Percentiles rank a stretch among this genome's conserved stretches.
These are phyloP conservation scores for Styela clava DNA, from an alignment of 23 tunicate genomes.

Conservation along the genomic window DNA sequence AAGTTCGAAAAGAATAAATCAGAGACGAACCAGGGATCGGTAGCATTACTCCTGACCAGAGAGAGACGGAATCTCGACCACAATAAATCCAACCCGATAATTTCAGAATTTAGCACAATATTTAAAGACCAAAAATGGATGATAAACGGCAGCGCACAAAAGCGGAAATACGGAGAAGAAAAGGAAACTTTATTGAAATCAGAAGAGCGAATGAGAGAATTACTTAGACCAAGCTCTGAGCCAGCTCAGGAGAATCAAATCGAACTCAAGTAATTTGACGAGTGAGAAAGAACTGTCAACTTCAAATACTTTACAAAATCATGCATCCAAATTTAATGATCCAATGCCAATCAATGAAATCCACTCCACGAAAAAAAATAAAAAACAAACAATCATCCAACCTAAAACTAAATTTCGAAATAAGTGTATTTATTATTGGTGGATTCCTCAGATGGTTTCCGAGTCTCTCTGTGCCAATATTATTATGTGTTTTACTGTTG, in stretches of 20 bases:
- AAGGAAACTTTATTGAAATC: conserved; percentile 25
- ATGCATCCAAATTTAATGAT: too few species aligned
- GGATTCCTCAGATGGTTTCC: too few species aligned
- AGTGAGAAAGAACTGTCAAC: too few species aligned
- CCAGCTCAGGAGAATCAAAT: not conserved
- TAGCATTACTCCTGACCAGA: conserved; percentile 44
- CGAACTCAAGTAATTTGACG: too few species aligned
- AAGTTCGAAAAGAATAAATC: conserved; percentile 57
- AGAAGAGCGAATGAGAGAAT: conserved; percentile 28
- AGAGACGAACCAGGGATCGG: conserved; percentile 37
- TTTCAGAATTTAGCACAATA: conserved; percentile 22
- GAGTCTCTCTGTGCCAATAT: too few species aligned
- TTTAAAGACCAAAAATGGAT: conserved; percentile 2
- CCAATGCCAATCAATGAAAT: not conserved
- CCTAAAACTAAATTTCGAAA: too few species aligned
- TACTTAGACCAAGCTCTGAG: conserved; percentile 24
- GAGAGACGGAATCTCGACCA: conserved; percentile 37
- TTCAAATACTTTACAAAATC: too few species aligned
- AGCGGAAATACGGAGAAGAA: conserved; percentile 41
- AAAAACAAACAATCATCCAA: too few species aligned
- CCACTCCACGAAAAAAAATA: too few species aligned
- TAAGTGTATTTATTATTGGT: too few species aligned
- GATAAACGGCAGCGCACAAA: conserved; percentile 16
- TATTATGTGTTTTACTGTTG: too few species aligned
- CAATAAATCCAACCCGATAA: too few species aligned